These are phyloP conservation scores for Sebastes miniatus DNA, from an alignment of 2,797 vertebrate species.

Conservation along the genomic window DNA sequence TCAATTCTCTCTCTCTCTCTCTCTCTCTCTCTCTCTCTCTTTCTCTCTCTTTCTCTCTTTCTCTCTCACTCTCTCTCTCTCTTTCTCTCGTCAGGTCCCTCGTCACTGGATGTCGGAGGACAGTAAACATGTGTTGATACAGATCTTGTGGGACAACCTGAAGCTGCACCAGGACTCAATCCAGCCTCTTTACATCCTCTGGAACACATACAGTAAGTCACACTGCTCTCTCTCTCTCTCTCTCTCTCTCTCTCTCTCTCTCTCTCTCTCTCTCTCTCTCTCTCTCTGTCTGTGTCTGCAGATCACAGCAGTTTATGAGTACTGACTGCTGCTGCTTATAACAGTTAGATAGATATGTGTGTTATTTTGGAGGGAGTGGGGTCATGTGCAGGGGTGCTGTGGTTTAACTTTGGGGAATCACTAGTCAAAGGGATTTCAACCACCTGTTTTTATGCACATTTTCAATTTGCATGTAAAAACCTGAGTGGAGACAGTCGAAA, in stretches of 20 bases:
- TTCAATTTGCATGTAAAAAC: too few species aligned
- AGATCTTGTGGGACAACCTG: constrained; percentile 98
- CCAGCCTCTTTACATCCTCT: constrained; percentile 95
- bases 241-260: too few species aligned
- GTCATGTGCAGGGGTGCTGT: not conserved
- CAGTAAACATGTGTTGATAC: constrained; percentile 96
- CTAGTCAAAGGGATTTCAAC: not conserved
- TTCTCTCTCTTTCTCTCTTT: not conserved
- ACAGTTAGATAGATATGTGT: not conserved
- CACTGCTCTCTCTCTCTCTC: too few species aligned
- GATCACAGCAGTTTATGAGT: not conserved
- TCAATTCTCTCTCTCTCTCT: not conserved
- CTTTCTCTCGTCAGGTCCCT: constrained; percentile 79
- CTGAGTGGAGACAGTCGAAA: too few species aligned
- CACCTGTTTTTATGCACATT: not conserved
- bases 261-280: too few species aligned
- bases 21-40: not conserved
- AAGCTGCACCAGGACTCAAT: constrained; percentile 94
- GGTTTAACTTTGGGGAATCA: not conserved
- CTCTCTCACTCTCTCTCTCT: not conserved
- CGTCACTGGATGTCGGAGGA: constrained; percentile 94
- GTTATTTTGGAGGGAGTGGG: not conserved
- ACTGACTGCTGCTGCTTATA: not conserved
- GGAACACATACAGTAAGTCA: constrained; percentile 93
- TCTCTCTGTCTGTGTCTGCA: not conserved